phyloP scores from a whole-genome alignment of 2,113 vertebrate species.

The Zosterops lateralis region DNA sequence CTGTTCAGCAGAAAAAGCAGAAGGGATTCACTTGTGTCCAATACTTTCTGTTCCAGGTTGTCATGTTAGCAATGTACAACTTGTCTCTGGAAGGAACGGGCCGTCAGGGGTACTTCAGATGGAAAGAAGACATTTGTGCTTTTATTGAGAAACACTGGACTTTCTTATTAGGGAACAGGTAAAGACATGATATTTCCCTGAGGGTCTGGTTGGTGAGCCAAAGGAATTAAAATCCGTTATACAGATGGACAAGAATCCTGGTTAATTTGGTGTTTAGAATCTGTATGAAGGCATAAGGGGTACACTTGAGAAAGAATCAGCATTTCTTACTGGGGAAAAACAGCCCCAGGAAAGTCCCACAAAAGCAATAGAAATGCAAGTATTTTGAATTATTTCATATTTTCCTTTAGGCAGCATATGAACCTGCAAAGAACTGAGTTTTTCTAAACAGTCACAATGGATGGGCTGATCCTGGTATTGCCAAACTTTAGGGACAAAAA shows the following conservation, averaged over 20 bases:
- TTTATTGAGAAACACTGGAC: conserved; percentile 98
- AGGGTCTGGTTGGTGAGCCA: background rate
- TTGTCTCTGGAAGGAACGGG: conserved; percentile 95
- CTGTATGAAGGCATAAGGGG: background rate
- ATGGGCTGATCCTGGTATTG: background rate
- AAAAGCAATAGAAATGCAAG: background rate
- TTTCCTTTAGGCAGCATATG: background rate
- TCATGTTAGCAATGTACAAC: conserved; percentile 99
- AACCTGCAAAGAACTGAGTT: background rate
- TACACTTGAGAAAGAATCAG: background rate
- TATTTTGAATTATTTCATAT: background rate
- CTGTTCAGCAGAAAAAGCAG: background rate
- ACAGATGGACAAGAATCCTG: background rate
- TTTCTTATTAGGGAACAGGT: conserved; percentile 93
- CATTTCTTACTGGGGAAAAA: background rate
- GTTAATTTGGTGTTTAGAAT: background rate
- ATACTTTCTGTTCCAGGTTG: conserved; percentile 80
- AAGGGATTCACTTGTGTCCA: background rate
- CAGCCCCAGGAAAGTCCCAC: background rate
- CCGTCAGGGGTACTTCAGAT: conserved; percentile 96
- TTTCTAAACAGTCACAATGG: background rate
- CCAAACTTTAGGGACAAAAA: background rate
- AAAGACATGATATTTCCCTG: background rate
- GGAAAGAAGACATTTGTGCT: conserved; percentile 99
- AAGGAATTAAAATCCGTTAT: background rate